Evolutionary conservation across 2,797 vertebrate genomes (phyloP), one percentile per base, ranked within the genome.

Genomic region (Rhyacichthys aspro): DNA sequence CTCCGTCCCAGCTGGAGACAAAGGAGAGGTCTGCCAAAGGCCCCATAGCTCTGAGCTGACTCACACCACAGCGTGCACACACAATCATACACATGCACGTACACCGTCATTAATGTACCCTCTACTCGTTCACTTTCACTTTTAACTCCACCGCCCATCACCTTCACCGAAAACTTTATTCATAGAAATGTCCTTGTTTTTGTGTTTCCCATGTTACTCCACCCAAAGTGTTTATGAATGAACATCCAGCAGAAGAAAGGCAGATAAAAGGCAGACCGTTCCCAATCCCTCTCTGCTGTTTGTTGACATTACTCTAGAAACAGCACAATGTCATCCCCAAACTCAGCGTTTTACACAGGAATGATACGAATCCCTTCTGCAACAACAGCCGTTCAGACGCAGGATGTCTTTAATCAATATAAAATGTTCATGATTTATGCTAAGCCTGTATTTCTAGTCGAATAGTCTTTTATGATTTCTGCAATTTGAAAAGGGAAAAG

Each of bases 1-100:
- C 83, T 87, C 70, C 65, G 90, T 95, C 94, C 94, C 91, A 91
- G 93, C 88, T 89, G 93, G 88, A 93, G 87, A 92, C 87, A 89
- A 92, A 90, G 74, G 82, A 87, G 75, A 81, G 70, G 81, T 74
- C 82, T 90, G 90, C 89, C 92, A 92, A 89, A 85, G 90, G 85
- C 87, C 85, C 86, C 91, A 92, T 93, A 91, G 88, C 88, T 91
- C 72, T 82, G 73, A 82, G 63, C 79, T 95, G 93, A 94, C 91
- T 95, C 94, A 93, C 88, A 81, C 70, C 14, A 19, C 45, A 55
- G 48, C 72, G 9, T 52, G 74, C 67, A 87, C 79, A 82, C 86
- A 79, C 79, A 72, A n/a, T n/a, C n/a, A n/a, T n/a, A n/a, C n/a
- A n/a, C 42, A 50, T 10, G 15, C 55, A 55, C 53, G 60, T 46